phyloP scores from a whole-genome alignment of 2,113 vertebrate genomes.

The Promerops cafer region DNA sequence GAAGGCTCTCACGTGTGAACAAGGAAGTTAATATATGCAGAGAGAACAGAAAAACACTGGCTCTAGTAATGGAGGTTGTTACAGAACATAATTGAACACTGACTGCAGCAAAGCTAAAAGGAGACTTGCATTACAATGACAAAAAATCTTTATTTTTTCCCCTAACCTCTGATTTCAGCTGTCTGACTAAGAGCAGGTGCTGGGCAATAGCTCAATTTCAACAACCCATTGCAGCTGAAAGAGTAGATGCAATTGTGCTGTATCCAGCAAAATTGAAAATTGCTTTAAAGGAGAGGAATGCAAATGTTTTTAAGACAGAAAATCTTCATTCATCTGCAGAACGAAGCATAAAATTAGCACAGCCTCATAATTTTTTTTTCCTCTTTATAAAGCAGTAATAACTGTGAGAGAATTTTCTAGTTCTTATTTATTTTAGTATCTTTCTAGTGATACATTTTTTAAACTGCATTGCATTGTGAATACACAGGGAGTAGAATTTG shows the following conservation, averaged over 20 bases:
- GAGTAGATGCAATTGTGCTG: conserved; percentile 53
- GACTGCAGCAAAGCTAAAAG: conserved; percentile 63
- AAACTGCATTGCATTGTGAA: neutral
- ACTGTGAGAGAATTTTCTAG: neutral
- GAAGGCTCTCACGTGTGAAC: neutral
- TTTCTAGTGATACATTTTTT: neutral
- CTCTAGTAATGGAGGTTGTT: conserved; percentile 47
- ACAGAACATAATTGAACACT: conserved; percentile 53
- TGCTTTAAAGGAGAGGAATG: conserved; percentile 23
- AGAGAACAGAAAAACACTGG: conserved; percentile 28
- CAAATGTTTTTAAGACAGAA: conserved; percentile 40
- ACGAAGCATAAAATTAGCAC: conserved; percentile 42
- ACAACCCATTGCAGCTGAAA: conserved; percentile 50
- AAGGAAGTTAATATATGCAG: conserved; percentile 39
- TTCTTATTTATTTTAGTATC: neutral
- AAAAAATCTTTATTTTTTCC: conserved; percentile 57
- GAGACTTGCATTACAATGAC: conserved; percentile 64
- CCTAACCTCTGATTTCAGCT: conserved; percentile 58
- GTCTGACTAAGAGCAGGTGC: conserved; percentile 62
- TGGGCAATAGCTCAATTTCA: conserved; percentile 57
- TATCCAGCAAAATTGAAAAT: conserved; percentile 53
- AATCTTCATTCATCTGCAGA: conserved; percentile 46
- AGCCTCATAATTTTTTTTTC: neutral
- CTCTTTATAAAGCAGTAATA: neutral
- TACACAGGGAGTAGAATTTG: neutral